phyloP scores from a whole-genome alignment of 2,797 vertebrate species.

The Poecilia velifera region DNA sequence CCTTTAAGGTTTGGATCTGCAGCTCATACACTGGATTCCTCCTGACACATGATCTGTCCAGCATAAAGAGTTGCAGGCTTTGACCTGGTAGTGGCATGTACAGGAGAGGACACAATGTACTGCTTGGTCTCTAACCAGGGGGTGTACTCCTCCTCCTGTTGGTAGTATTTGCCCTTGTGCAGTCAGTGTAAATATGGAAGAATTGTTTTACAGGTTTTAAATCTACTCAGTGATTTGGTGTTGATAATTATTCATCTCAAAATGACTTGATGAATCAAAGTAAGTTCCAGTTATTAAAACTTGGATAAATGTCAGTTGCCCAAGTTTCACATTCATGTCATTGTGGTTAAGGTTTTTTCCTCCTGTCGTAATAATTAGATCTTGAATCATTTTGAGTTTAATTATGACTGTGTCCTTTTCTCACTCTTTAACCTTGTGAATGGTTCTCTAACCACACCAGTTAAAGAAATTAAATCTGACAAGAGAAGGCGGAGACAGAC shows the following conservation, averaged over 20 bases:
- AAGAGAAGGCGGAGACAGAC: constrained; percentile 4
- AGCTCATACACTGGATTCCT: constrained; percentile 25
- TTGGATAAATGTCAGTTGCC: not conserved
- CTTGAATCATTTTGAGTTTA: constrained; percentile 21
- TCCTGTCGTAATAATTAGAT: not conserved
- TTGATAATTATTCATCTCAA: not conserved
- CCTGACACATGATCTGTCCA: constrained; percentile 38
- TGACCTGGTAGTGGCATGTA: not conserved
- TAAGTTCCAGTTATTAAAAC: not conserved
- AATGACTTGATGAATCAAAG: too few species aligned
- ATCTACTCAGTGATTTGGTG: not conserved
- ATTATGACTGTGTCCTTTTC: not conserved
- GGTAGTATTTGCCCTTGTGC: not conserved
- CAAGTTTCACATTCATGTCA: not conserved
- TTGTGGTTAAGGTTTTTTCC: not conserved
- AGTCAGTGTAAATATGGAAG: not conserved
- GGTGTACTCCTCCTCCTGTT: not conserved
- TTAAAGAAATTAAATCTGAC: constrained; percentile 1
- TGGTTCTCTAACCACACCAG: not conserved
- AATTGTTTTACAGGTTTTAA: not conserved
- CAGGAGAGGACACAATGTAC: constrained; percentile 28
- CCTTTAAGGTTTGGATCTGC: not conserved
- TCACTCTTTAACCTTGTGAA: constrained; percentile 23
- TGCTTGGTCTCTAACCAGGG: constrained; percentile 7
- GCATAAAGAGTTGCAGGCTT: constrained; percentile 20